A percentile compares a stretch with the other conserved stretches of the same genome.
Conservation (phyloP, 2,888 invertebrate species). For the Unio pictorum region DNA sequence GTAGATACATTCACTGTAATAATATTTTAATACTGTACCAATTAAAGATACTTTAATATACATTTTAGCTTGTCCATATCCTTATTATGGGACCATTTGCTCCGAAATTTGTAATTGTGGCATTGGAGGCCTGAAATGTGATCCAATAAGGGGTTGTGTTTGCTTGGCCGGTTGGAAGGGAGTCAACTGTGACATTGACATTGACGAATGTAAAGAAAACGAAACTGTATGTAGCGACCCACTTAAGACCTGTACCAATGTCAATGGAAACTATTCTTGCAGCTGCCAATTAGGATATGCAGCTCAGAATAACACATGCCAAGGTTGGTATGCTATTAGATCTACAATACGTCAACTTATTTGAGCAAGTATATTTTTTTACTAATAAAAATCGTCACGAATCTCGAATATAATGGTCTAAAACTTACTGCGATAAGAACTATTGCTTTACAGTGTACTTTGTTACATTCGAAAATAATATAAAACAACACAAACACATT, state of each 20-base stretch:
- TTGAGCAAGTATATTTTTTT: too few species aligned
- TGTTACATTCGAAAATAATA: too few species aligned
- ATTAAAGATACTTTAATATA: too few species aligned
- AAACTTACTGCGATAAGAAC: too few species aligned
- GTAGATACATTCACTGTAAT: too few species aligned
- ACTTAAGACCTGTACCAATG: conserved; percentile 5
- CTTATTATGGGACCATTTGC: conserved; percentile 24
- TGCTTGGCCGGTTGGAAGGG: conserved; percentile 33
- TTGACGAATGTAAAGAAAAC: conserved; percentile 24
- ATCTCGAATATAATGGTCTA: too few species aligned
- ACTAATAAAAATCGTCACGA: fast-evolving
- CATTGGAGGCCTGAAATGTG: conserved; percentile 17
- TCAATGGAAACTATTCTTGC: conserved; percentile 28
- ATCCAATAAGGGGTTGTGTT: conserved; percentile 28
- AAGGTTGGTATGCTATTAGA: conserved; percentile 10
- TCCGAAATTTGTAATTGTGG: conserved; percentile 21
- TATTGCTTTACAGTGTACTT: too few species aligned
- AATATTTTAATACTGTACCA: too few species aligned
- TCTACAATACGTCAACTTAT: too few species aligned
- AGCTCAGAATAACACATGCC: conserved; percentile 13
- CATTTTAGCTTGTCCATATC: conserved; percentile 17
- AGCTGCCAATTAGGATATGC: conserved; percentile 24
- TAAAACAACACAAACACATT: too few species aligned
- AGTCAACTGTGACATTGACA: conserved; percentile 21
- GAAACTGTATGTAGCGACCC: not conserved